Base-by-base conservation (phyloP, 2,113 vertebrate species). In the Calidris pugnax region DNA sequence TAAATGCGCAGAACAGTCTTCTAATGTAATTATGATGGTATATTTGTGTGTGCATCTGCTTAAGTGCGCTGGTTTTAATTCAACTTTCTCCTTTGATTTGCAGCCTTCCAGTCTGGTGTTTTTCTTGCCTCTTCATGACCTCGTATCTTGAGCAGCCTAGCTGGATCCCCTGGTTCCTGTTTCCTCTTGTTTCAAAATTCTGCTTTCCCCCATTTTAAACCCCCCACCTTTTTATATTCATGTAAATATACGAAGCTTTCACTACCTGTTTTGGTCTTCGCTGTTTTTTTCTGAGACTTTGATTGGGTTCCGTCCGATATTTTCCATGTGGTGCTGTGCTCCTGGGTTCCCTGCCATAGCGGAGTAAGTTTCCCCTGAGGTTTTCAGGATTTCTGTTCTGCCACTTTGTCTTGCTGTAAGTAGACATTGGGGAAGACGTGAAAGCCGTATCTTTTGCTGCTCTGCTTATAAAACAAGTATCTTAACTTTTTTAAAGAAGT, bases 71-170 rank as follows among this genome's bases (percentile, higher is more conserved):
- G 92, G 53, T 97, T 97, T 97, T 97, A 97, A 97, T 93, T 95
- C 80, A 62, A 41, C 92, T 97, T 97, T 97, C 90, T 97, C 48
- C 94, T 97, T 96, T 97, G 89, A 97, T 97, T 97, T 97, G 92
- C 96, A 97, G 97, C 94, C 32, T 89, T 94, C 95, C 92, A 84
- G 95, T 95, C 86, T 97, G 97, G 80, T 97, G 96, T 95, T 95
- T 97, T 85, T 97, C 94, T 97, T 95, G 92, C 90, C 89, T 96
- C 96, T 95, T 97, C 97, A 92, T 90, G 95, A 74, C 96, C 28
- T 96, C 86, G 69, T 96, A 90, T 96, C 92, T 96, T 97, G 95
- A 97, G 83, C 95, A 95, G 94, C 95, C 95, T 97, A 89, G 53
- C 95, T 94, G 96, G 97, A 97, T 97, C 60, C 76, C 89, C 89